Percentiles rank a stretch among this genome's conserved stretches.
Evolutionary conservation across 1,140 invertebrate species (phyloP).

Genomic region (Oreohelix idahoensis): DNA sequence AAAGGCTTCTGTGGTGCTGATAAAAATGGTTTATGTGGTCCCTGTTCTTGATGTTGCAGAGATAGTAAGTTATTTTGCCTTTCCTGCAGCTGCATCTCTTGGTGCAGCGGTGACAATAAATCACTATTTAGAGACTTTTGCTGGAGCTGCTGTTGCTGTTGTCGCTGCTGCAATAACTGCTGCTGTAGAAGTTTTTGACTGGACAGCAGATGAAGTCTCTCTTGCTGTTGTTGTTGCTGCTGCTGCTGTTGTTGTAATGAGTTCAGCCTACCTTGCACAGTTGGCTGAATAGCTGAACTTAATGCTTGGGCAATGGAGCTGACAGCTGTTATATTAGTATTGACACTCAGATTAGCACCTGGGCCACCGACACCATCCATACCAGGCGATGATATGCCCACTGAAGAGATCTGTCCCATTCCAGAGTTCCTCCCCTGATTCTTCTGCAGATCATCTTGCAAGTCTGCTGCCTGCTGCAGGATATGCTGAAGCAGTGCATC

Average conservation of each 20-base stretch:
- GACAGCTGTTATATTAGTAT: not conserved
- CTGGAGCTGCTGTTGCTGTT: not conserved
- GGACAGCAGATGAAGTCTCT: not conserved
- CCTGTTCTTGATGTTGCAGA: not conserved
- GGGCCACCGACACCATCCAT: not conserved
- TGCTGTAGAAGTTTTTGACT: not conserved
- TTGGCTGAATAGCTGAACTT: not conserved
- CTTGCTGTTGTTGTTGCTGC: not conserved
- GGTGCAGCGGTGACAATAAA: conserved; percentile 23
- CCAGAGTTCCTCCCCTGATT: not conserved
- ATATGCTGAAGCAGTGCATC: conserved; percentile 66
- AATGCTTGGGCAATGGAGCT: not conserved
- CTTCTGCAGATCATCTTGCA: conserved; percentile 59
- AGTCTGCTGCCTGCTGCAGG: conserved; percentile 65
- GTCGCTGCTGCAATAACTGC: not conserved
- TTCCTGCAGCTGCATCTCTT: conserved; percentile 21
- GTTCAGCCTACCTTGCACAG: not conserved
- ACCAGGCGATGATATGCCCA: not conserved
- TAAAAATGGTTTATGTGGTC: conserved; percentile 25
- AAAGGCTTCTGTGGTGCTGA: conserved; percentile 21
- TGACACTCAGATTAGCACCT: not conserved
- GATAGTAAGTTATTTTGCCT: conserved; percentile 6
- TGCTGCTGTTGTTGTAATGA: conserved; percentile 8
- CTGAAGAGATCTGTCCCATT: not conserved
- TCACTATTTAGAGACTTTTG: not conserved